Evolutionary conservation across 2,797 vertebrate species (phyloP).

Genomic region (Pelodytes ibericus): DNA sequence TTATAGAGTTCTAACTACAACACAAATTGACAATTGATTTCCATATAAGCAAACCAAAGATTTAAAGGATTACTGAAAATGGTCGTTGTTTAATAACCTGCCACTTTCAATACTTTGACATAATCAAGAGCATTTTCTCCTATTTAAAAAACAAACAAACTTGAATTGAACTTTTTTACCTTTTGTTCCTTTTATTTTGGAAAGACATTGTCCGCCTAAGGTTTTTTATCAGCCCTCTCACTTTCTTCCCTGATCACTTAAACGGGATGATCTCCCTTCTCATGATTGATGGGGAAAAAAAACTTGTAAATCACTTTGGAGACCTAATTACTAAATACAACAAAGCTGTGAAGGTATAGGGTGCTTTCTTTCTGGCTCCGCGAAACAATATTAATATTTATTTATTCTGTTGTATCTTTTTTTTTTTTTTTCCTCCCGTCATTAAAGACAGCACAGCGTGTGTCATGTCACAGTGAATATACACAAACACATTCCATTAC

Average conservation of each 20-base stretch:
- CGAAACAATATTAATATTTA: slow-evolving; percentile 51
- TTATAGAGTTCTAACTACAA: too few relatives aligned
- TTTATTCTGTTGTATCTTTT: slow-evolving; percentile 47
- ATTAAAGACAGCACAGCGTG: slow-evolving; percentile 48
- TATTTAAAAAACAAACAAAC: neutral
- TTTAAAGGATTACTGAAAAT: neutral
- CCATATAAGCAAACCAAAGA: neutral
- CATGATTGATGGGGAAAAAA: too few relatives aligned
- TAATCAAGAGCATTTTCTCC: neutral
- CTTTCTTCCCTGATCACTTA: too few relatives aligned
- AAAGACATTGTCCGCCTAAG: too few relatives aligned
- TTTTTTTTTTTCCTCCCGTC: slow-evolving; percentile 39
- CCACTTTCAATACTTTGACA: slow-evolving; percentile 10
- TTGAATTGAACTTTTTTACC: neutral
- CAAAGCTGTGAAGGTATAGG: slow-evolving; percentile 1
- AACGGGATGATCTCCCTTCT: too few relatives aligned
- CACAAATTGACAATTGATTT: neutral
- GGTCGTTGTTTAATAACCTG: neutral
- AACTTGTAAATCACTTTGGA: too few relatives aligned
- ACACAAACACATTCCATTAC: slow-evolving; percentile 55
- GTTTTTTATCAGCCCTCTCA: too few relatives aligned
- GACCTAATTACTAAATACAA: too few relatives aligned
- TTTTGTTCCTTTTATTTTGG: neutral
- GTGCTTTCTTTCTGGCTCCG: neutral
- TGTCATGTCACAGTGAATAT: slow-evolving; percentile 49